Evolutionary conservation across 2,888 invertebrate species (phyloP), one percentile per base, ranked within the genome.

Genomic region (Hyppa rectilinea): DNA sequence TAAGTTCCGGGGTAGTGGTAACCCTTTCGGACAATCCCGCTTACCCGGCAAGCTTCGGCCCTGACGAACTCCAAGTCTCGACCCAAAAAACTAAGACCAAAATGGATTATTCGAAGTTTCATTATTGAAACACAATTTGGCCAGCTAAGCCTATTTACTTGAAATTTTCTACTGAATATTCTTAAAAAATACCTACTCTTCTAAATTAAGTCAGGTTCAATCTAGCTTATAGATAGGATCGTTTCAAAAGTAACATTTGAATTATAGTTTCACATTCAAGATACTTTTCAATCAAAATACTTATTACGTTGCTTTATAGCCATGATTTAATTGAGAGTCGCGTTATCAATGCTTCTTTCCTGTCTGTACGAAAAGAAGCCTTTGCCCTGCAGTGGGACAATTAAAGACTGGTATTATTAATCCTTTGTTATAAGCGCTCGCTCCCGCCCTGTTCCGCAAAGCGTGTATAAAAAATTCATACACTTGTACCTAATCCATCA

Each of bases 401-500:
- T 78, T 78, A 59, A 38, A 36, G 60, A 34, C 45, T 29, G 23
- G 40, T 36, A 26, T 59, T 73, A 78, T 71, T 59, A 71, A 53
- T 59, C 78, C 72, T 78, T 78, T 78, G 60, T 74, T 60, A 60
- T 36, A 49, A 80, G 29, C 62, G 6, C 38, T 7, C 81, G 47
- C 9, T 23, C 34, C 43, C 40, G 53, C 40, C 20, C n/a, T 17
- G 36, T 52, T 59, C 50, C 47, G 26, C 38, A 62, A 50, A 36
- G 43, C 49, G 31, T 49, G 43, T 55, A 73, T 71, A 67, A 79
- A 79, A 64, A 70, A 77, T 78, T 81, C 64, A 82, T 70, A 70
- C 36, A 61, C 61, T 67, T 52, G 40, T 59, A 79, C 56, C 61
- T 82, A 80, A 80, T 80, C 75, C 82, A 82, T 80, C 82, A 80